A percentile compares a stretch with the other conserved stretches of the same genome.
Evolutionary conservation across 1,140 invertebrate genomes (phyloP).

Genomic region (Bombus affinis): DNA sequence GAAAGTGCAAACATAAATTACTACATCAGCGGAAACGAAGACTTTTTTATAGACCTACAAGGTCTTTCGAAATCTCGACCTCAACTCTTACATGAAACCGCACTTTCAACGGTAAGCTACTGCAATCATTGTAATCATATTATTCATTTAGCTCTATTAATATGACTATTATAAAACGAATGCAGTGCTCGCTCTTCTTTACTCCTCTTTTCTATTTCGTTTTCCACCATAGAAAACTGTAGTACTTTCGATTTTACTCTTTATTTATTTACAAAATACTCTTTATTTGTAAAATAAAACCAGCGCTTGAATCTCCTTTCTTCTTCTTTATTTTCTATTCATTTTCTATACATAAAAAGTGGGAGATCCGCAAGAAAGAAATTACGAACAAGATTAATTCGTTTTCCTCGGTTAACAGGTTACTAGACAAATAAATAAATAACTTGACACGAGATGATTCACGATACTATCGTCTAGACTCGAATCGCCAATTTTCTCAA

Average conservation of each 20-base stretch:
- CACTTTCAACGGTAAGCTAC: neutral
- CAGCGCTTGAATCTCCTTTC: neutral
- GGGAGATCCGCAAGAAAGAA: neutral
- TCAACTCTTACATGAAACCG: neutral
- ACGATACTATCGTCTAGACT: neutral
- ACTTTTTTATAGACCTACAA: too few species aligned
- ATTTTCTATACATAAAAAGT: too few species aligned
- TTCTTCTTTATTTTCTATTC: neutral
- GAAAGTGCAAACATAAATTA: neutral
- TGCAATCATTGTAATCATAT: neutral
- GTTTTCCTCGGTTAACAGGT: neutral
- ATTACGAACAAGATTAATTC: neutral
- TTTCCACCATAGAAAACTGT: neutral
- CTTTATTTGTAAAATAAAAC: neutral
- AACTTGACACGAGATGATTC: neutral
- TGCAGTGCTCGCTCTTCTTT: too few species aligned
- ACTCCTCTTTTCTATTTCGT: neutral
- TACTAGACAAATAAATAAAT: neutral
- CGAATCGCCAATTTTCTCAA: neutral
- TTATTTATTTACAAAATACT: too few species aligned
- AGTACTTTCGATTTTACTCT: neutral
- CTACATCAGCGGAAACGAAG: too few species aligned
- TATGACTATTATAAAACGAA: neutral
- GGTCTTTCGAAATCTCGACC: neutral
- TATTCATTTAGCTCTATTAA: neutral